Evolutionary conservation across 2,113 vertebrate species (phyloP).

Genomic region (Amphiprion percula): DNA sequence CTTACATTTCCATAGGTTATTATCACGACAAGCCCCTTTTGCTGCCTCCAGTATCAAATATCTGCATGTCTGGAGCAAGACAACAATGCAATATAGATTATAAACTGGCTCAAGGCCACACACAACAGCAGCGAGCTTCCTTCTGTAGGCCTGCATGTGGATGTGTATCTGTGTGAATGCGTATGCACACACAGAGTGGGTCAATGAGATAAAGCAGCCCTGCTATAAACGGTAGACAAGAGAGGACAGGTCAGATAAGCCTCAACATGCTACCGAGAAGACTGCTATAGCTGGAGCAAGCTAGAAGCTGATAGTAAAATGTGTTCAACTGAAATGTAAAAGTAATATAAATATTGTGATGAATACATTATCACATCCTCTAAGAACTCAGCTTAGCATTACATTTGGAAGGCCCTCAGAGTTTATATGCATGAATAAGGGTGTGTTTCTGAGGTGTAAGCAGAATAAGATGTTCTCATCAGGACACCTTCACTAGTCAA

Average conservation of each 20-base stretch:
- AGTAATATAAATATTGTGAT: constrained; percentile 8
- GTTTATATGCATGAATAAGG: background rate
- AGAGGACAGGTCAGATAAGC: constrained; percentile 78
- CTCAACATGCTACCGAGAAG: constrained; percentile 51
- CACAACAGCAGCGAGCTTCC: constrained; percentile 33
- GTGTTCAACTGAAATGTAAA: background rate
- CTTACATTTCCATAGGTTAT: constrained; percentile 30
- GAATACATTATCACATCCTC: background rate
- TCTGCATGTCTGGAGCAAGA: constrained; percentile 53
- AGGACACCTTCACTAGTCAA: background rate
- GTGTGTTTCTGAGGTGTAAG: background rate
- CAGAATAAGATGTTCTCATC: background rate
- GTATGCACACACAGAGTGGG: constrained; percentile 54
- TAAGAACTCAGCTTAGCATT: background rate
- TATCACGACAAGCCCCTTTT: constrained; percentile 31
- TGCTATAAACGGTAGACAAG: constrained; percentile 71
- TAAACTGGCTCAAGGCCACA: constrained; percentile 47
- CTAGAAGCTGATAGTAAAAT: background rate
- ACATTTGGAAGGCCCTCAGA: background rate
- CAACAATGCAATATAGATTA: constrained; percentile 60
- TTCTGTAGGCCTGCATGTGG: background rate
- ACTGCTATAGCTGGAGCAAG: constrained; percentile 44
- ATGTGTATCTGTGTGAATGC: constrained; percentile 9
- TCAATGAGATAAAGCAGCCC: constrained; percentile 78
- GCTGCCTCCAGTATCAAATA: constrained; percentile 56